Percentiles rank a stretch among this genome's conserved stretches.
Conservation (phyloP, 37 sponge, comb jelly and placozoan genomes). For the Ianthella basta region DNA sequence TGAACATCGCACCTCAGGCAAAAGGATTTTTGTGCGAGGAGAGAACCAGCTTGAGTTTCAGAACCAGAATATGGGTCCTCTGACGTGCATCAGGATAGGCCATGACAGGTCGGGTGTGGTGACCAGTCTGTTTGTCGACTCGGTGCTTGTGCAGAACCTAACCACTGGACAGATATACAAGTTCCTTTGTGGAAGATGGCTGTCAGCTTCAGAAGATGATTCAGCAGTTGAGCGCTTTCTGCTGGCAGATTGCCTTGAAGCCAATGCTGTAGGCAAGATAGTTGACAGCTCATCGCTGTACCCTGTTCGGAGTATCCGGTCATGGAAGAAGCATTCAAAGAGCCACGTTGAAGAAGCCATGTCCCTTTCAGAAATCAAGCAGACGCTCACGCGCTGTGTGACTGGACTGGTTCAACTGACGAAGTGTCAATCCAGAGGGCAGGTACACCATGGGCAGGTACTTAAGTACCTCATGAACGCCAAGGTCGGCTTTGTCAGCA, state of each 20-base stretch:
- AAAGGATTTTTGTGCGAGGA: constrained; percentile 57
- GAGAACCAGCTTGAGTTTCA: constrained; percentile 68
- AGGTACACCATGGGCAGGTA: background rate
- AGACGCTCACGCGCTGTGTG: background rate
- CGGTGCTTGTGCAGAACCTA: constrained; percentile 82
- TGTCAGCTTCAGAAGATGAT: constrained; percentile 79
- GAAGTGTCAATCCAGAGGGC: background rate
- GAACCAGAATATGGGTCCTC: constrained; percentile 79
- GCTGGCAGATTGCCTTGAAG: constrained; percentile 58
- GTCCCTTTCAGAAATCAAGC: background rate
- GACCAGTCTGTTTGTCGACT: constrained; percentile 77
- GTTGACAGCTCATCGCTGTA: background rate
- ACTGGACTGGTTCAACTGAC: background rate
- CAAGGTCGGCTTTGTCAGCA: background rate
- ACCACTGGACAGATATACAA: constrained; percentile 87
- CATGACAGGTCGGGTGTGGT: constrained; percentile 90
- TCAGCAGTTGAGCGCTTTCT: constrained; percentile 85
- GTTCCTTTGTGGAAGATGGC: constrained; percentile 75
- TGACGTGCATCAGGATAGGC: constrained; percentile 82
- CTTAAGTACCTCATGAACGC: background rate
- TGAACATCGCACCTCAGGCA: constrained; percentile 65
- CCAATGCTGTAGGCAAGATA: constrained; percentile 18
- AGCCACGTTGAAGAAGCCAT: background rate
- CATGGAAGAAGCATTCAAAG: background rate
- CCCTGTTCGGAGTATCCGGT: background rate